Percentiles rank a stretch among this genome's conserved stretches.
These are phyloP conservation scores for Heliconius sara DNA, from an alignment of 2,888 invertebrate species.

Conservation along the genomic window DNA sequence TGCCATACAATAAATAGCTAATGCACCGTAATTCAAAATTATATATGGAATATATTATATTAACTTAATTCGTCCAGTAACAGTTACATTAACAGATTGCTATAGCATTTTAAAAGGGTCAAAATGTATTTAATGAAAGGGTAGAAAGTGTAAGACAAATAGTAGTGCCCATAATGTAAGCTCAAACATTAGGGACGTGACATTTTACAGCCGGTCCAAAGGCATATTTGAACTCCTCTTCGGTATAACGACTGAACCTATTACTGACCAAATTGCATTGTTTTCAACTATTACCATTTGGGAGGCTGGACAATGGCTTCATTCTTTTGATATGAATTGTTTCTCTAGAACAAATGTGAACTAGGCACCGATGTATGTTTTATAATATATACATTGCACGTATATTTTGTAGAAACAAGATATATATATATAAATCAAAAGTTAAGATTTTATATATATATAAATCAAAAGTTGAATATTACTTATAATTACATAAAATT, in stretches of 20 bases:
- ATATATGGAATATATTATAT: too few species aligned
- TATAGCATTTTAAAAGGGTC: not conserved
- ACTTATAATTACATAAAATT: too few species aligned
- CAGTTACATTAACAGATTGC: not conserved
- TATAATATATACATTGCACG: not conserved
- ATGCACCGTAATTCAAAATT: too few species aligned
- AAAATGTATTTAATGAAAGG: slow-evolving; percentile 23
- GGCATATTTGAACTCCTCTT: slow-evolving; percentile 56
- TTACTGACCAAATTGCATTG: slow-evolving; percentile 38
- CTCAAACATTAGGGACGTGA: slow-evolving; percentile 69
- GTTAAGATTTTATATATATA: too few species aligned
- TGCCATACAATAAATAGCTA: too few species aligned
- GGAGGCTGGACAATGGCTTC: slow-evolving; percentile 17
- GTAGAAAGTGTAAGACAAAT: slow-evolving; percentile 37
- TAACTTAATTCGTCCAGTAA: not conserved
- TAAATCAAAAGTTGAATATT: too few species aligned
- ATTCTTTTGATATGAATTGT: slow-evolving; percentile 5
- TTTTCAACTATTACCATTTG: slow-evolving; percentile 34
- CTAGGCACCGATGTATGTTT: not conserved
- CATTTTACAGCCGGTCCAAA: slow-evolving; percentile 65
- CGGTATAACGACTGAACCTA: slow-evolving; percentile 33
- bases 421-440: too few species aligned
- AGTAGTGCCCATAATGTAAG: slow-evolving; percentile 46
- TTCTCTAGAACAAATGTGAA: not conserved
- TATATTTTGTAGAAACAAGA: too few species aligned